A percentile compares a stretch with the other conserved stretches of the same genome.
phyloP scores from a whole-genome alignment of 2,797 vertebrate genomes.

The Anniella stebbinsi region DNA sequence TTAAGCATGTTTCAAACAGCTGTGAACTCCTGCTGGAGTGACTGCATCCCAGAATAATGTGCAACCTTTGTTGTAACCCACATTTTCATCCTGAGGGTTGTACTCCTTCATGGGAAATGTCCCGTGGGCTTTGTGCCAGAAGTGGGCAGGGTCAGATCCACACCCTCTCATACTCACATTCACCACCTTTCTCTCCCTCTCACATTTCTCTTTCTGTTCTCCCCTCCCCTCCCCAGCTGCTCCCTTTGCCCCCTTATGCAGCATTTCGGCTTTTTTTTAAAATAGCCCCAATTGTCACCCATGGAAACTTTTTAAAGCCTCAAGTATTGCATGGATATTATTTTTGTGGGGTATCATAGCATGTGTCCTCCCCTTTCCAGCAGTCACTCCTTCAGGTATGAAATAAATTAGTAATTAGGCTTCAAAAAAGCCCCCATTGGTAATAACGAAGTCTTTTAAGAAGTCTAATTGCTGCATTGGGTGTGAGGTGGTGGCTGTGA shows the following conservation, averaged over 20 bases:
- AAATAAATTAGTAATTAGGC: neutral
- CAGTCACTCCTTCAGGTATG: too few relatives aligned
- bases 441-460: neutral
- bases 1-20: neutral
- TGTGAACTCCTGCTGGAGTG: neutral
- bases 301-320: neutral
- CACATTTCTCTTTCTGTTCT: neutral
- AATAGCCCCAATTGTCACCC: too few relatives aligned
- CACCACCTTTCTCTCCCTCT: neutral
- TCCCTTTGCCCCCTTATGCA: neutral
- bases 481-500: neutral
- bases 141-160: neutral
- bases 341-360: neutral
- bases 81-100: neutral
- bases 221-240: too few relatives aligned
- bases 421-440: neutral
- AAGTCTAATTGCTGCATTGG: neutral
- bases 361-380: neutral
- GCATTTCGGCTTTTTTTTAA: neutral
- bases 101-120: neutral
- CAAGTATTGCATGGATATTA: neutral
- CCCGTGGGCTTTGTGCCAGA: neutral
- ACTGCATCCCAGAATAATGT: neutral
- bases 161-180: neutral
- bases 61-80: neutral